Evolutionary conservation across 2,113 vertebrate genomes (phyloP).

Genomic region (Epinephelus moara): DNA sequence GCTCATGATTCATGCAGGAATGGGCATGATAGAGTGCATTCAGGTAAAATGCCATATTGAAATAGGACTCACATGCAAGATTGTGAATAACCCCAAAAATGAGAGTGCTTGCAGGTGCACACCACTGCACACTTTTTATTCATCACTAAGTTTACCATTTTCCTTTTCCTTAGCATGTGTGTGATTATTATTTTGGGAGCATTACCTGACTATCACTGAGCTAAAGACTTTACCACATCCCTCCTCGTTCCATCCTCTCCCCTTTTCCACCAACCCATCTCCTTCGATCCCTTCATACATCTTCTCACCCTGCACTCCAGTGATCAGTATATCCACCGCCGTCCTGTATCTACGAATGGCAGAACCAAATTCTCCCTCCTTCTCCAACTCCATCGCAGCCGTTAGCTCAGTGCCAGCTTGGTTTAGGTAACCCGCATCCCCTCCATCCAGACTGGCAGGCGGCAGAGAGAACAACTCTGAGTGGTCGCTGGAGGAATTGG

Average conservation of each 20-base stretch:
- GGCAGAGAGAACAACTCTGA: constrained; percentile 78
- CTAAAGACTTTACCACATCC: neutral
- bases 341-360: constrained; percentile 87
- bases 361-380: constrained; percentile 81
- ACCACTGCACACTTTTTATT: neutral
- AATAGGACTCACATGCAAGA: neutral
- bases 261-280: neutral
- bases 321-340: constrained; percentile 89
- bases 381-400: constrained; percentile 77
- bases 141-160: neutral
- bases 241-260: neutral
- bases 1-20: constrained; percentile 6
- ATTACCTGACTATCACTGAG: neutral
- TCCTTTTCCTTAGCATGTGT: too few relatives aligned
- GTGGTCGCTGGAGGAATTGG: constrained; percentile 61
- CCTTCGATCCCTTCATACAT: neutral
- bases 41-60: neutral
- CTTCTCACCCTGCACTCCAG: constrained; percentile 86
- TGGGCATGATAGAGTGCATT: neutral
- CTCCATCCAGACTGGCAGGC: constrained; percentile 40
- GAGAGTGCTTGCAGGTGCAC: neutral
- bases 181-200: neutral
- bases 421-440: constrained; percentile 80
- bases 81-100: neutral
- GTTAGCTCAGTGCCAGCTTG: constrained; percentile 76